Base-by-base conservation (phyloP, 2,888 invertebrate species). In the Pachymerium ferrugineum region DNA sequence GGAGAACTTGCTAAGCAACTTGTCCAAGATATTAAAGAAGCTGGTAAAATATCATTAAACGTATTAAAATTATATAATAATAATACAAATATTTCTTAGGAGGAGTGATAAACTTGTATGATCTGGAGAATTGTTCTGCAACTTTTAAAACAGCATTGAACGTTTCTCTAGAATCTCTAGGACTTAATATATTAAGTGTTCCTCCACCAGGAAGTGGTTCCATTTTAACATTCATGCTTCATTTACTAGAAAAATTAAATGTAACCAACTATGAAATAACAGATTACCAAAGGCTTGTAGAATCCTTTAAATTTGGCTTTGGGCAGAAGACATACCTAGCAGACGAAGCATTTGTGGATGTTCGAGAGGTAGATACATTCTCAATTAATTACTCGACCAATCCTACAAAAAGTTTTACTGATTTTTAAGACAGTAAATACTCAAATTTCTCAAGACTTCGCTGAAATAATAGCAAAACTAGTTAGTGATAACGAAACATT, bases 1-100 rank as follows among this genome's bases (percentile, higher is more conserved):
- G 72, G 72, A 72, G 10, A 14, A 1, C n/a, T 72, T 12, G 72
- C 38, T 6, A 42, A 72, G 42, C 16, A 33, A 38, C 47, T 72
- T 1, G 72, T 72, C 16, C 6, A 16, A 16, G 72, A 72, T 14
- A 25, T 72, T 28, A 19, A 72, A 42, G 42, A 25, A 16, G 25
- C 4, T 38, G 72, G 72, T 72, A 70, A 68, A 54, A 33, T 33
- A 12, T 33, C 12, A 12, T 33, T 33, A 8, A 33, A 8, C 33
- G 12, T 33, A 33, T 8, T 33, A 8, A 33, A 33, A 8, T 33
- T 8, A 6, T 33, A 12, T 33, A 33, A 33, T 33, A 33, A 33
- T 12, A 33, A 33, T 8, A 33, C 6, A 33, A 33, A 19, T 54
- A 54, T 54, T 54, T 25, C 5, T 14, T 69, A 69, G 69, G 69